These are phyloP conservation scores for Xestia rhomboidea DNA, from an alignment of 2,888 invertebrate species.

Conservation along the genomic window DNA sequence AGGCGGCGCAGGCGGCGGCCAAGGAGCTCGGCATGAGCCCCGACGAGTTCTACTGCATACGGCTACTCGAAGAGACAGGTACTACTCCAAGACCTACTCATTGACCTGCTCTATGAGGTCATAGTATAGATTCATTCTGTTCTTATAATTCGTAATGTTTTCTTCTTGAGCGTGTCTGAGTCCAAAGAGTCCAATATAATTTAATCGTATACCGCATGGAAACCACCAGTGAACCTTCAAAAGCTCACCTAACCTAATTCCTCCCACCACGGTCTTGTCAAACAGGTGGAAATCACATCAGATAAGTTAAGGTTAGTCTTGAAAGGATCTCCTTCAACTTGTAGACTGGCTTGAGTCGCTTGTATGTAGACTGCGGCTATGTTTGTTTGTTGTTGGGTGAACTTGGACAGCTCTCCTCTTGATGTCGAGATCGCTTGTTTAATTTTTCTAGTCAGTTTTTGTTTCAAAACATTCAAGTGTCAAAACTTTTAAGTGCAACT, in stretches of 20 bases:
- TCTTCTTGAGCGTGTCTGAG: background rate
- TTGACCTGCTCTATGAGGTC: background rate
- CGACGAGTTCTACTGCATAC: slow-evolving; percentile 96
- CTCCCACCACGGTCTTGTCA: background rate
- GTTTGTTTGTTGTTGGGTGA: slow-evolving; percentile 11
- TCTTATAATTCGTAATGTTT: background rate
- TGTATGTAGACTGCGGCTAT: background rate
- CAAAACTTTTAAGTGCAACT: background rate
- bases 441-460: background rate
- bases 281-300: background rate
- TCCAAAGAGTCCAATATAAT: background rate
- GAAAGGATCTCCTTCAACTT: background rate
- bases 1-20: slow-evolving; percentile 94
- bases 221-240: background rate
- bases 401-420: background rate
- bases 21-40: slow-evolving; percentile 91
- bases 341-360: background rate
- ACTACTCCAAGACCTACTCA: background rate
- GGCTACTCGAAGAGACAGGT: slow-evolving; percentile 94
- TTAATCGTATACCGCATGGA: background rate
- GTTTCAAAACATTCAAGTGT: background rate
- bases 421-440: background rate
- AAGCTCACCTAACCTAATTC: background rate
- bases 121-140: background rate
- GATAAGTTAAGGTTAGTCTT: background rate